Conservation (phyloP, 2,113 vertebrate genomes). For the Progne subis region DNA sequence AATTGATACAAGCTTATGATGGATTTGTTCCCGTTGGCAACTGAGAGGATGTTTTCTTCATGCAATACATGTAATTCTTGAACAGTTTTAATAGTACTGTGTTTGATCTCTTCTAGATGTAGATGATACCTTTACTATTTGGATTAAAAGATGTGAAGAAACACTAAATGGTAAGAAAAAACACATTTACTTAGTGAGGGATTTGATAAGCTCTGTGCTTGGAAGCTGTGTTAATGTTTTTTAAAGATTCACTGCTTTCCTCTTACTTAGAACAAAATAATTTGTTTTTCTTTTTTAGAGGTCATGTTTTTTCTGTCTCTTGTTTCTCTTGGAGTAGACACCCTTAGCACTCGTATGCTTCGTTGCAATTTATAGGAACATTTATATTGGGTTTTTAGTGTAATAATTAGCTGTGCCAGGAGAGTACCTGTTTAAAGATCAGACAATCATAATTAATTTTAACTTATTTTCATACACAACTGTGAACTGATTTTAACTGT, state of each 20-base stretch:
- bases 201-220: neutral
- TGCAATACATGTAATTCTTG: neutral
- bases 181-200: neutral
- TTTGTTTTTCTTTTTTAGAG: neutral
- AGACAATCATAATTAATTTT: neutral
- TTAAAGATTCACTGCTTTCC: neutral
- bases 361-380: neutral
- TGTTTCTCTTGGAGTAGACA: neutral
- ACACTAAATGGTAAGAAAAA: slow-evolving; percentile 81
- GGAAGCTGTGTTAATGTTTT: neutral
- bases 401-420: neutral
- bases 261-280: neutral
- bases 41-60: neutral
- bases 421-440: neutral
- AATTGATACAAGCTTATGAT: neutral
- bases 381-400: neutral
- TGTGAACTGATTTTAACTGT: neutral
- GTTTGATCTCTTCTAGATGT: slow-evolving; percentile 74
- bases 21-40: neutral
- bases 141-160: slow-evolving; percentile 91
- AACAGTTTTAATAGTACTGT: neutral
- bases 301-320: neutral
- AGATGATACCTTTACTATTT: slow-evolving; percentile 80
- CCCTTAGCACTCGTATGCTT: neutral
- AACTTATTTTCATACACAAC: neutral